A percentile compares a stretch with the other conserved stretches of the same genome.
Conservation (phyloP, 2,113 vertebrate genomes). For the Bufo bufo region DNA sequence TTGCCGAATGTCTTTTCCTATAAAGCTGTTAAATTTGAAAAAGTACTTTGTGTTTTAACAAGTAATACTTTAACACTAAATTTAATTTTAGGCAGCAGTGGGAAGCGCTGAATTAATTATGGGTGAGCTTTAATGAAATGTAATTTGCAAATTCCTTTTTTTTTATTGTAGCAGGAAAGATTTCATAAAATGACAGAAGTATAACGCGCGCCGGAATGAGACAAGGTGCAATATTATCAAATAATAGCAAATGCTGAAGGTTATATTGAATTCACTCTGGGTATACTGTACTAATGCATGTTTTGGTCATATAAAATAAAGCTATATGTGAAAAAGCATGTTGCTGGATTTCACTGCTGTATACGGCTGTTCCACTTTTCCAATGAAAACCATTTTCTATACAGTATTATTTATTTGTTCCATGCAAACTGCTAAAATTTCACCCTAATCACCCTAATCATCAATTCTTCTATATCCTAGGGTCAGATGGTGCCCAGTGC, state of each 20-base stretch:
- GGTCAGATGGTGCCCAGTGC: too few species aligned
- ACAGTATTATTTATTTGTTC: too few species aligned
- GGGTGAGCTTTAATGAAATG: constrained; percentile 43
- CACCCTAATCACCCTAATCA: too few species aligned
- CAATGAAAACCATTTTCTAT: too few species aligned
- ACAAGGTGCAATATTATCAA: not conserved
- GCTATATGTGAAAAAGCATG: not conserved
- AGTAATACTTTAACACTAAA: constrained; percentile 58
- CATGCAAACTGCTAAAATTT: too few species aligned
- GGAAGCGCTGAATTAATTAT: constrained; percentile 51
- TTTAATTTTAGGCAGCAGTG: constrained; percentile 56
- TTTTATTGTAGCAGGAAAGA: constrained; percentile 38
- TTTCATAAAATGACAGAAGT: constrained; percentile 29
- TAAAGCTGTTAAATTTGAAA: constrained; percentile 59
- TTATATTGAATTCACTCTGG: not conserved
- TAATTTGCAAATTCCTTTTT: constrained; percentile 26
- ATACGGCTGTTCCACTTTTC: too few species aligned
- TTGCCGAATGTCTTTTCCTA: constrained; percentile 37
- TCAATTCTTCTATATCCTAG: too few species aligned
- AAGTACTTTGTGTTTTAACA: constrained; percentile 55
- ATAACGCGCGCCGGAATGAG: not conserved
- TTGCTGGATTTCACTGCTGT: too few species aligned
- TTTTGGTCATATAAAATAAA: not conserved
- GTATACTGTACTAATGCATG: not conserved
- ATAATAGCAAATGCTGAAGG: too few species aligned